Evolutionary conservation across 2,113 vertebrate species (phyloP).

Genomic region (Amia ocellicauda): DNA sequence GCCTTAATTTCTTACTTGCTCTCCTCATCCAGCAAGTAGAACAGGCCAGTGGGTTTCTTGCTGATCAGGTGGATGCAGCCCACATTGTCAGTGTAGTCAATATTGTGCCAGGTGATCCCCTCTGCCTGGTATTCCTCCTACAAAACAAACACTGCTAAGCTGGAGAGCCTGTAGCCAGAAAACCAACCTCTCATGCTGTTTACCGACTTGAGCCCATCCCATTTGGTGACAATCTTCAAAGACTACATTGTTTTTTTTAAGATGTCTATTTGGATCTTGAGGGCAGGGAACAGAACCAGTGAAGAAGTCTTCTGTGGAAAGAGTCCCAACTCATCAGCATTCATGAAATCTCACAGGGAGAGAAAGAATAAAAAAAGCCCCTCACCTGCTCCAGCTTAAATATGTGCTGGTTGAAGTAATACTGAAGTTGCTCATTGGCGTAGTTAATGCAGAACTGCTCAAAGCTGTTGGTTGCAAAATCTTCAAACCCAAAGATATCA

Average conservation of each 20-base stretch:
- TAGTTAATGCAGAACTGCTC: slow-evolving; percentile 99
- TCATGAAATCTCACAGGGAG: too few species aligned
- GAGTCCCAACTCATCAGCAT: too few species aligned
- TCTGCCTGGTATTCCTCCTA: slow-evolving; percentile 96
- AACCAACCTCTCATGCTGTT: background rate
- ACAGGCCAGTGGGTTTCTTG: slow-evolving; percentile 95
- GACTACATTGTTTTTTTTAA: too few species aligned
- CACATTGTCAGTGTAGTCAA: slow-evolving; percentile 95
- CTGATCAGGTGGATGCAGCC: slow-evolving; percentile 96
- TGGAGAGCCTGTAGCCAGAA: background rate
- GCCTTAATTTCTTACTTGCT: slow-evolving; percentile 81
- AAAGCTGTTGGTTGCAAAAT: slow-evolving; percentile 94
- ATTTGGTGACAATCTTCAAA: too few species aligned
- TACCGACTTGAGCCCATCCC: background rate
- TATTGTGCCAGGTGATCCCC: slow-evolving; percentile 96
- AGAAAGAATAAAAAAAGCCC: too few species aligned
- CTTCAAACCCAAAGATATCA: slow-evolving; percentile 97
- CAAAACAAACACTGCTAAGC: slow-evolving; percentile 5
- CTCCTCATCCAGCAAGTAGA: slow-evolving; percentile 94
- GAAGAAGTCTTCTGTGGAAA: too few species aligned
- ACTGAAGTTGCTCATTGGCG: slow-evolving; percentile 96
- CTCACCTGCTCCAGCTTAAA: slow-evolving; percentile 95
- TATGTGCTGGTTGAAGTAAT: slow-evolving; percentile 98
- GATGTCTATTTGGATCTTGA: background rate
- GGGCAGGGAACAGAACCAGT: background rate